Percentiles rank a stretch among this genome's conserved stretches.
phyloP scores from a whole-genome alignment of 2,888 invertebrate genomes.

The Beris chalybata region DNA sequence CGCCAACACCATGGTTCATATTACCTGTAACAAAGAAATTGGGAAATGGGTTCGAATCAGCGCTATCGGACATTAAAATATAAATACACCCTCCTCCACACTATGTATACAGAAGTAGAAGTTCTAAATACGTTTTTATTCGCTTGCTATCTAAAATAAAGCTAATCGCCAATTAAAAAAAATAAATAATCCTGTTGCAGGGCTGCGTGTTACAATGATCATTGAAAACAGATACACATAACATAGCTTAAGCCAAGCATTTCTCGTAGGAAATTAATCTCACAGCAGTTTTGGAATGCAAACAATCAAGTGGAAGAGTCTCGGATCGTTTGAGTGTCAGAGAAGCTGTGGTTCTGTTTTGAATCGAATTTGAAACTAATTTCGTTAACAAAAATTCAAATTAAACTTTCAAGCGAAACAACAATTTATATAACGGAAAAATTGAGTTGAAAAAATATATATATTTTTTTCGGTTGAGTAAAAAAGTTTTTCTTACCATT shows the following conservation, averaged over 20 bases:
- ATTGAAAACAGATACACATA: conserved; percentile 48
- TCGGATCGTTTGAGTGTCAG: conserved; percentile 26
- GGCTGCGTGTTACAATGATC: conserved; percentile 55
- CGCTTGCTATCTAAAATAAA: too few species aligned
- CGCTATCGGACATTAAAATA: background rate
- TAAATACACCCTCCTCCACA: background rate
- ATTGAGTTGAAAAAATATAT: background rate
- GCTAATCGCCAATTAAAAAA: too few species aligned
- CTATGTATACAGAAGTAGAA: background rate
- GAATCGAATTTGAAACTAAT: conserved; percentile 4
- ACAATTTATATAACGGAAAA: background rate
- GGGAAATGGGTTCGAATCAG: conserved; percentile 16
- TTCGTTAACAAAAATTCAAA: background rate
- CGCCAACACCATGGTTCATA: conserved; percentile 39
- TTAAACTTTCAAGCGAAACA: too few species aligned
- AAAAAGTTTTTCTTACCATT: conserved; percentile 38
- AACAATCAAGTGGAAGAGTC: conserved; percentile 33
- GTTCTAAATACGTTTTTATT: too few species aligned
- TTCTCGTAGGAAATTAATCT: conserved; percentile 7
- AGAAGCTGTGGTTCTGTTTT: conserved; percentile 20
- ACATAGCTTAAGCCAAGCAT: conserved; percentile 55
- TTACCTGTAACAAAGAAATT: conserved; percentile 37
- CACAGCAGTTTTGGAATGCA: conserved; percentile 39
- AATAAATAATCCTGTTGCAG: conserved; percentile 47
- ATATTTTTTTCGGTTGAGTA: background rate